These are phyloP conservation scores for Tamandua tetradactyla DNA, from an alignment of 2,797 vertebrate genomes.

Conservation along the genomic window DNA sequence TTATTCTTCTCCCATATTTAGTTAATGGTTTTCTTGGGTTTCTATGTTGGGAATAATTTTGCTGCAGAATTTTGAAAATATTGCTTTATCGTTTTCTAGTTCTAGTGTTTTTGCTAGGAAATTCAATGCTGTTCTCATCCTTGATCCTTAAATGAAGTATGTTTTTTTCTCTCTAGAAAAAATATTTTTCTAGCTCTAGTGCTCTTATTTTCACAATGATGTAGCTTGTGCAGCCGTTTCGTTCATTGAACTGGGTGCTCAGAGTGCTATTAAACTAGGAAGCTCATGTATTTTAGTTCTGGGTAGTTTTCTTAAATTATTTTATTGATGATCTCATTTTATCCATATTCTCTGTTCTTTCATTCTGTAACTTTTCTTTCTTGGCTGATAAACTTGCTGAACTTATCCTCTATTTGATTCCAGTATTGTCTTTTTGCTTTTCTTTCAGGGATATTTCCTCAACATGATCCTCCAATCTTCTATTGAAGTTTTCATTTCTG, in stretches of 20 bases:
- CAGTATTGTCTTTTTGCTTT: background rate
- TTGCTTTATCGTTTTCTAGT: background rate
- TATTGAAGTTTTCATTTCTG: constrained; percentile 21
- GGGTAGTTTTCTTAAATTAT: background rate
- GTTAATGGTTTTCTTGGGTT: background rate
- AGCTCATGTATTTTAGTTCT: background rate
- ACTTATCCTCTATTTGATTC: background rate
- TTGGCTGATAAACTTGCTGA: background rate
- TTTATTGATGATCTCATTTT: background rate
- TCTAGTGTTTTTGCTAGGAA: background rate
- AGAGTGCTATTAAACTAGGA: background rate
- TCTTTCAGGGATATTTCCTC: background rate
- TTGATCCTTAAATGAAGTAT: background rate
- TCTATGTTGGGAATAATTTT: background rate
- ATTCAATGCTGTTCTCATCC: background rate
- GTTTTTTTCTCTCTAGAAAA: background rate
- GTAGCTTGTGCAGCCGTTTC: background rate
- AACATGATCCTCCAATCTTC: background rate
- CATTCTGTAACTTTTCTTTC: constrained; percentile 4
- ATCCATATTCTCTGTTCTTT: background rate
- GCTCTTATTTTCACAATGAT: background rate
- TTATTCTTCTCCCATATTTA: background rate
- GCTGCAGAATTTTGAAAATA: background rate
- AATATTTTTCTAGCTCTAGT: background rate
- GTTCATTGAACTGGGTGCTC: background rate